Conservation (phyloP, 2,113 vertebrate genomes). For the Pygoscelis adeliae region DNA sequence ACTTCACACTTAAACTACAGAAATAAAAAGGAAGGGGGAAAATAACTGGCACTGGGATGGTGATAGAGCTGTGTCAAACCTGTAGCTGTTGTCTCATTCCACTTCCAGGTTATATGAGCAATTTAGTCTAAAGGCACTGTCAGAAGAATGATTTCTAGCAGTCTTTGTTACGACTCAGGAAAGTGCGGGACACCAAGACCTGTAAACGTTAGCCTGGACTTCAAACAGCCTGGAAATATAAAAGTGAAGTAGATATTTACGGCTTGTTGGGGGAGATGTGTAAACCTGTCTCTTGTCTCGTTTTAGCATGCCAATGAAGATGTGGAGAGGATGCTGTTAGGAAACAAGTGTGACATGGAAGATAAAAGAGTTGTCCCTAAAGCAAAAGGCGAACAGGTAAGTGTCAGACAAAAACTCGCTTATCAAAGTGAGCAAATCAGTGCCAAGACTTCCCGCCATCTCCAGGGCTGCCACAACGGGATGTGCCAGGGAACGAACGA, state of each 20-base stretch:
- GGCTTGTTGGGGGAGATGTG: too few species aligned
- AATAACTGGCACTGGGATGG: background rate
- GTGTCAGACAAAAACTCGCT: background rate
- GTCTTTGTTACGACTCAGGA: background rate
- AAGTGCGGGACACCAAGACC: background rate
- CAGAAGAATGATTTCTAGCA: too few species aligned
- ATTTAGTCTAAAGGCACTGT: background rate
- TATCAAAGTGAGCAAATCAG: accelerated
- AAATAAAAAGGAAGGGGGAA: background rate
- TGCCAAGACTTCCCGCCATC: background rate
- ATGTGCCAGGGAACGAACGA: background rate
- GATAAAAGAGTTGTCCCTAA: constrained; percentile 97
- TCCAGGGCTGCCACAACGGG: background rate
- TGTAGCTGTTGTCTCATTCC: background rate
- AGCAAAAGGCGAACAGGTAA: constrained; percentile 98
- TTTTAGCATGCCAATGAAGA: constrained; percentile 98
- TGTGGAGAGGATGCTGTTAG: constrained; percentile 99
- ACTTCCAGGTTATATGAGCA: background rate
- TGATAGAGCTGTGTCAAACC: background rate
- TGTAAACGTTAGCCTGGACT: background rate
- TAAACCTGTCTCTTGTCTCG: background rate
- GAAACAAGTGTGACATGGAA: constrained; percentile 99
- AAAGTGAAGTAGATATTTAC: accelerated
- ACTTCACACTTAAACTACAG: too few species aligned
- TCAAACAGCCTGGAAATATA: accelerated